Base-by-base conservation (phyloP, 2,113 vertebrate species). In the Gnathonemus echidnorhynchus region DNA sequence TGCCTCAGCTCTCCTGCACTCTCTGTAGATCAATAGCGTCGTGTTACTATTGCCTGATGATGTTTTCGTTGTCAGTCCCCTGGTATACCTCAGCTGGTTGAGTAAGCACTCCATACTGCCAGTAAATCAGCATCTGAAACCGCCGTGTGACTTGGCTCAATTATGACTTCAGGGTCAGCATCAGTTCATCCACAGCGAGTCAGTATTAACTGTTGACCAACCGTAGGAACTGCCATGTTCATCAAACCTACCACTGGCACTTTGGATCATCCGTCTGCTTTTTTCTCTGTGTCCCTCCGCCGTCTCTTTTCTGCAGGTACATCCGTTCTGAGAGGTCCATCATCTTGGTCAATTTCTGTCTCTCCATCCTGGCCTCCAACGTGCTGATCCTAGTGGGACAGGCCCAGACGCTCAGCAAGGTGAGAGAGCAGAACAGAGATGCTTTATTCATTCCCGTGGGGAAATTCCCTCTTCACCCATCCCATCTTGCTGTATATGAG, bases 351-450 rank as follows among this genome's bases (percentile, higher is more conserved):
- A 99, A 99, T 91, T 99, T 99, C 93, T 99, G 98, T 89, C 92
- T 99, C 94, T 99, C 98, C 94, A 99, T 99, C 94, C 94, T 99
- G 96, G 98, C 98, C 74, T 99, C 98, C 94, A 99, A 99, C 90
- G 92, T 99, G 93, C 95, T 99, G 93, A 99, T 99, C 95, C 95
- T 99, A 45, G 98, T 99, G 92, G 98, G 98, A 94, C 98, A 99
- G 94, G 98, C 98, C 83, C 97, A 99, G 95, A 98, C 97, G 89
- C 97, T 99, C 85, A 98, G 98, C 95, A 99, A 99, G 98, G 98
- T 99, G 92, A 95, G 96, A 91, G 89, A 89, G n/a, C 85, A 70
- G 10, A 27, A 70, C n/a, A 31, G n/a, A 70, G 27, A 70, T 27
- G n/a, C 10, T 70, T 70, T 27, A 66, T 13, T 66, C 9, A n/a